A percentile compares a stretch with the other conserved stretches of the same genome.
phyloP scores from a whole-genome alignment of 2,888 invertebrate species.

The Ctena decussata region DNA sequence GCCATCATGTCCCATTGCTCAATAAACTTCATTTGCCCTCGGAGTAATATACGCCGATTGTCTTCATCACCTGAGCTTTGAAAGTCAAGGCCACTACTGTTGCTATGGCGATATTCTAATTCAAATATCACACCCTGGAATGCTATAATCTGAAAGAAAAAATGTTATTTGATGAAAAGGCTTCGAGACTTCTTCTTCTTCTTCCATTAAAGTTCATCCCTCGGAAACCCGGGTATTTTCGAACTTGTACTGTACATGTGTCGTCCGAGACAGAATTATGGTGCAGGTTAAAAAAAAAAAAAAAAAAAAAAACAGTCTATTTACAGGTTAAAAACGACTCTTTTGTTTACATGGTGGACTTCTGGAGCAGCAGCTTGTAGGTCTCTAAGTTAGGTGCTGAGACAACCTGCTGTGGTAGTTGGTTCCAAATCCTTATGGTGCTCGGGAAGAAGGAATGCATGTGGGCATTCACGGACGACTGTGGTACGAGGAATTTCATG shows the following conservation, averaged over 20 bases:
- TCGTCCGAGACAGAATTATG: too few species aligned
- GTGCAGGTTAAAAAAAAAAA: too few species aligned
- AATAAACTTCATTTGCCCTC: constrained; percentile 95
- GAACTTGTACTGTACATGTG: too few species aligned
- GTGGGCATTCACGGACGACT: neutral
- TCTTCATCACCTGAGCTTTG: constrained; percentile 16
- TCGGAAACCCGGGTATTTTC: too few species aligned
- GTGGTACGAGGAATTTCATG: neutral
- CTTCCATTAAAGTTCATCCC: too few species aligned
- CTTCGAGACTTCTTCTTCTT: too few species aligned
- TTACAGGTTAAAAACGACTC: too few species aligned
- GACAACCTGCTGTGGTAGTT: neutral
- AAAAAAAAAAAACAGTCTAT: too few species aligned
- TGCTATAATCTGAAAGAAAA: constrained; percentile 90
- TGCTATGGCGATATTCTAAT: constrained; percentile 89
- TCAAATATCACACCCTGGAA: constrained; percentile 95
- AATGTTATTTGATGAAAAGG: too few species aligned
- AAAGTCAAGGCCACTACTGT: constrained; percentile 31
- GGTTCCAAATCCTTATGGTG: neutral
- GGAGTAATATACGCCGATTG: constrained; percentile 87
- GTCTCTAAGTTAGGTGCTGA: neutral
- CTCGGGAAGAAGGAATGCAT: neutral
- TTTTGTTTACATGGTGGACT: too few species aligned
- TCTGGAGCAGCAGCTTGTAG: too few species aligned
- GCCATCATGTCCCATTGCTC: constrained; percentile 93